Conservation (phyloP, 1,140 invertebrate species). For the Holcopasites calliopsidis region DNA sequence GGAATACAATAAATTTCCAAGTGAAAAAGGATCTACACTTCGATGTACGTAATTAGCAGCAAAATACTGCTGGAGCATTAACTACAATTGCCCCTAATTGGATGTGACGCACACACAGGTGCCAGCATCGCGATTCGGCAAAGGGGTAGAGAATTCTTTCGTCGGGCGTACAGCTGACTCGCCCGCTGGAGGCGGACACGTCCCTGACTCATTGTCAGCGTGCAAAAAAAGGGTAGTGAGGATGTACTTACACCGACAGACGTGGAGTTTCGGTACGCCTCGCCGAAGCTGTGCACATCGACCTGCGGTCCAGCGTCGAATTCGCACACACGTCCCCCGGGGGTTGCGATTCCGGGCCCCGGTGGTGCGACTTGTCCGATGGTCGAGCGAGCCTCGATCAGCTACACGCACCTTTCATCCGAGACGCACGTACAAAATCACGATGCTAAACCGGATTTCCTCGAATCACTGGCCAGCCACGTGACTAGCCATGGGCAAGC, state of each 20-base stretch:
- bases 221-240: not conserved
- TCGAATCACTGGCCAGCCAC: constrained; percentile 56
- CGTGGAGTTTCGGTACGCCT: constrained; percentile 52
- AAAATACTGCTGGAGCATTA: no score
- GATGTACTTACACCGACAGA: constrained; percentile 56
- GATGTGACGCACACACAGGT: not conserved
- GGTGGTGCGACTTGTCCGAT: constrained; percentile 21
- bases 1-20: no score
- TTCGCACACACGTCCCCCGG: constrained; percentile 20
- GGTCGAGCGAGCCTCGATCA: constrained; percentile 28
- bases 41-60: no score
- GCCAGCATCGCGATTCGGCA: not conserved
- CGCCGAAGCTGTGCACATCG: constrained; percentile 57
- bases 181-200: constrained; percentile 40
- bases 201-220: constrained; percentile 49
- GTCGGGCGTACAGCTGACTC: constrained; percentile 50
- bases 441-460: constrained; percentile 8
- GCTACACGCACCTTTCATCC: constrained; percentile 27
- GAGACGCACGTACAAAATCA: not conserved
- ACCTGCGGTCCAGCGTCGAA: constrained; percentile 49
- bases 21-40: no score
- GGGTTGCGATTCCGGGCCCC: not conserved
- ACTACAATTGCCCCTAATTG: not conserved
- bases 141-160: constrained; percentile 8
- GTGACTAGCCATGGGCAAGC: constrained; percentile 50